phyloP scores from a whole-genome alignment of 1,140 invertebrate genomes.

The Drosophila melanica region DNA sequence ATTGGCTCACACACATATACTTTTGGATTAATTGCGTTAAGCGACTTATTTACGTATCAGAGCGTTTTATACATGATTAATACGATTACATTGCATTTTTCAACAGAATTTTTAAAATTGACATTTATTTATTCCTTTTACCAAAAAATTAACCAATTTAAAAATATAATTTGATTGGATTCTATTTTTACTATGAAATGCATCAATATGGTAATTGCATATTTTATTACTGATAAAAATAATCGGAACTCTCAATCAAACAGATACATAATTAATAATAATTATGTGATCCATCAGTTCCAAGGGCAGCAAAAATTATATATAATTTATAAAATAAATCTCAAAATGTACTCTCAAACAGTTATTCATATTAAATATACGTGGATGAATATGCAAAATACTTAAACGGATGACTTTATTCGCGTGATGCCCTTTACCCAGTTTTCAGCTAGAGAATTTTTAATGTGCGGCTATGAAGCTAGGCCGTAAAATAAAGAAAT shows the following conservation, averaged over 20 bases:
- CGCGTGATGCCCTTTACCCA: constrained; percentile 69
- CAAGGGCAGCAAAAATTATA: background rate
- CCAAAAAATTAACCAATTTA: background rate
- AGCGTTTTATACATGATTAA: too few relatives aligned
- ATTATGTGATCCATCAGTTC: background rate
- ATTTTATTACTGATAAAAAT: background rate
- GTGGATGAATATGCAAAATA: constrained; percentile 22
- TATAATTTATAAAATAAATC: constrained; percentile 6
- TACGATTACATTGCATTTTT: too few relatives aligned
- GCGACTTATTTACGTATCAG: too few relatives aligned
- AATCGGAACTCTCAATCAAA: too few relatives aligned
- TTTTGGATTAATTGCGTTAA: too few relatives aligned
- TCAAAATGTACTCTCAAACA: constrained; percentile 10
- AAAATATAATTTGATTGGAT: background rate
- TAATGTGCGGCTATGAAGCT: constrained; percentile 11
- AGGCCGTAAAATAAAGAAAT: constrained; percentile 13
- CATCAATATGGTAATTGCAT: too few relatives aligned
- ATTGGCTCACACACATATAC: too few relatives aligned
- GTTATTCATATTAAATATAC: constrained; percentile 42
- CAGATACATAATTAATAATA: too few relatives aligned
- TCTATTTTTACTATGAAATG: background rate
- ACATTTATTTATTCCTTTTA: background rate
- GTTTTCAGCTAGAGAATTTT: constrained; percentile 52
- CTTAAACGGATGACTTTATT: constrained; percentile 37
- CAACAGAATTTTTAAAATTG: too few relatives aligned